Evolutionary conservation across 2,888 invertebrate species (phyloP).

Genomic region (Serripes groenlandicus): DNA sequence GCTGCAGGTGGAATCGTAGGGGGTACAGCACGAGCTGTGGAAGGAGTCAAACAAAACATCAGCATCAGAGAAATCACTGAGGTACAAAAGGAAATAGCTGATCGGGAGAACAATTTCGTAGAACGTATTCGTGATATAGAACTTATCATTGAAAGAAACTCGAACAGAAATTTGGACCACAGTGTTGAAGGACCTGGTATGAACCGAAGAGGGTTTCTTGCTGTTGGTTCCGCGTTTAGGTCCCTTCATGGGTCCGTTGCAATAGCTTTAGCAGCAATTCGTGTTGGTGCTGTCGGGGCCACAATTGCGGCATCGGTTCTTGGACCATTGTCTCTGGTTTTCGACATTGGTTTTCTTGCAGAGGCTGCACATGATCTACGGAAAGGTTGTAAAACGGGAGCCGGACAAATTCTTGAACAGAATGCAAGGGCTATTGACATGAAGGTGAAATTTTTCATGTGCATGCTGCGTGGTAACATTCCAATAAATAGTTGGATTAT

Average conservation of each 20-base stretch:
- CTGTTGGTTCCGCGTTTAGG: slow-evolving; percentile 24
- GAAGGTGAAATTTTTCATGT: neutral
- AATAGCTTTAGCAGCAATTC: slow-evolving; percentile 6
- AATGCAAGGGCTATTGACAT: slow-evolving; percentile 1
- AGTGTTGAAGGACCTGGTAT: slow-evolving; percentile 4
- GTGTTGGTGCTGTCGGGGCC: slow-evolving; percentile 3
- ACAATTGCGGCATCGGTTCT: slow-evolving; percentile 11
- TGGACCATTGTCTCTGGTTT: slow-evolving; percentile 19
- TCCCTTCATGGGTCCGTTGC: neutral
- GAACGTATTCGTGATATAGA: neutral
- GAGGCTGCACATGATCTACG: slow-evolving; percentile 20
- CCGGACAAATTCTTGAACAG: neutral
- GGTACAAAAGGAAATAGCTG: slow-evolving; percentile 4
- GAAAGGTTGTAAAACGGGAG: slow-evolving; percentile 18
- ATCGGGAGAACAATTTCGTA: neutral
- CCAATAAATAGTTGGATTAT: too few species aligned
- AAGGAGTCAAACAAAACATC: slow-evolving; percentile 25
- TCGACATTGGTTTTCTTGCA: slow-evolving; percentile 27
- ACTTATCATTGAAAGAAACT: neutral
- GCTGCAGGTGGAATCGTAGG: slow-evolving; percentile 16
- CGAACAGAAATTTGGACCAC: neutral
- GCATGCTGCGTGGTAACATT: slow-evolving; percentile 7
- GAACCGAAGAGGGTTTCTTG: slow-evolving; percentile 17
- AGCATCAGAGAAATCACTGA: slow-evolving; percentile 16
- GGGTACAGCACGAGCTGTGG: slow-evolving; percentile 12